Evolutionary conservation across 2,888 invertebrate genomes (phyloP), one percentile per base, ranked within the genome.

Genomic region (Ophioninae sp.): DNA sequence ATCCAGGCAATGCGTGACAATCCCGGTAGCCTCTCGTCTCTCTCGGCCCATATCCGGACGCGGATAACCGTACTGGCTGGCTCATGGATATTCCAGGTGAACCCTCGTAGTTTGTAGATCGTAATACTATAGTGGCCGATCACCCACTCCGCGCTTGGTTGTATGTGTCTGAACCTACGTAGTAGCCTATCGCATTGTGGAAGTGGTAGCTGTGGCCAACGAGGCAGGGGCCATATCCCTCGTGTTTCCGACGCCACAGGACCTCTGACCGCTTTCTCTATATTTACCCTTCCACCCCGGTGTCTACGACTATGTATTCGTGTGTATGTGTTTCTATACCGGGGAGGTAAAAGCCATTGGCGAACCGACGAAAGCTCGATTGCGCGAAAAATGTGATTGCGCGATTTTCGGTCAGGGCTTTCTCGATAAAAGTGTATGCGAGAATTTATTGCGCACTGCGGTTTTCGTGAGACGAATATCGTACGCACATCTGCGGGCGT

Each of bases 1-100:
- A 85, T 87, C 83, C 83, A 79, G 87, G 86, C 85, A 86, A 86
- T 86, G 88, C 87, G 88, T 86, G 85, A 82, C 86, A 84, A 86
- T 87, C 80, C 82, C 79, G 75, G 79, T 74, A 37, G 44, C 13
- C 56, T 78, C 81, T 78, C 76, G 21, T n/a, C 64, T 44, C 56
- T 70, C 61, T 74, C 57, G 59, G 61, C 69, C 79, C 84, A 83
- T 83, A 67, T 79, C 82, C 82, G 74, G 82, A 85, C 80, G 83
- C 59, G 82, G 81, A 79, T 74, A 73, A 79, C 74, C 65, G 72
- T 72, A 74, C 80, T 75, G 75, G 75, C 68, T 67, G 56, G 79
- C 73, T 83, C 79, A 70, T 83, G 82, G 73, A 72, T 79, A 80
- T 72, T 75, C 82, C 81, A 83, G 79, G 84, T 82, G 77, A 70